Percentiles rank a stretch among this genome's conserved stretches.
Conservation (phyloP, 2,797 vertebrate species). For the Orestias chungarensis region DNA sequence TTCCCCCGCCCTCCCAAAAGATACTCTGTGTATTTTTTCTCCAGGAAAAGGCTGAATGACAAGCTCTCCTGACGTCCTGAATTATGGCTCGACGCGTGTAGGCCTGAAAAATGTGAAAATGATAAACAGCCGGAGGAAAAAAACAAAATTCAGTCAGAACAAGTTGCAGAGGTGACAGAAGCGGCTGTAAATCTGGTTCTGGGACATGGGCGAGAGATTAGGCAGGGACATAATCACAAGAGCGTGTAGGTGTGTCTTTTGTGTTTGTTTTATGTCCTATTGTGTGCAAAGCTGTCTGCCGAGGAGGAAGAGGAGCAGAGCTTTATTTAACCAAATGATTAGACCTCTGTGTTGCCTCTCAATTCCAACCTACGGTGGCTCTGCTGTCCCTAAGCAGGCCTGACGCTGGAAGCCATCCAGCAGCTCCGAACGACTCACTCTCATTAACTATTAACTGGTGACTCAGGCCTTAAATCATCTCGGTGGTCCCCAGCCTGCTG, state of each 20-base stretch:
- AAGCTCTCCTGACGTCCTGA: conserved; percentile 57
- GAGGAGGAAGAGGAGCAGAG: conserved; percentile 35
- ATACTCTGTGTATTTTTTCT: conserved; percentile 46
- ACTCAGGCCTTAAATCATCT: conserved; percentile 66
- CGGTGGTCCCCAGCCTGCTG: conserved; percentile 63
- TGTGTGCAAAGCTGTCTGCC: conserved; percentile 32
- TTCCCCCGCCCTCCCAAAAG: conserved; percentile 30
- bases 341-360: conserved; percentile 54
- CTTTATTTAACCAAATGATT: conserved; percentile 63
- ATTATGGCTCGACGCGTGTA: conserved; percentile 38
- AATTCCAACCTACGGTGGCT: conserved; percentile 33
- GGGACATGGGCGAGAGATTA: conserved; percentile 62
- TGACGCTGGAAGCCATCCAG: conserved; percentile 53
- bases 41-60: conserved; percentile 57
- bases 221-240: background rate
- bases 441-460: conserved; percentile 75
- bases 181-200: conserved; percentile 70
- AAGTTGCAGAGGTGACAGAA: conserved; percentile 63
- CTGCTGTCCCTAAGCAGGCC: conserved; percentile 41
- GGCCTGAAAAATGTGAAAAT: conserved; percentile 75
- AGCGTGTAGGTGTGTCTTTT: conserved; percentile 6
- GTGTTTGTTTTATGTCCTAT: conserved; percentile 38
- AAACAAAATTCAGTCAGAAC: conserved; percentile 53
- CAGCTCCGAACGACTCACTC: conserved; percentile 55
- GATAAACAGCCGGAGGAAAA: conserved; percentile 69